phyloP scores from a whole-genome alignment of 2,888 invertebrate species.

The Ornithoptera alexandrae region DNA sequence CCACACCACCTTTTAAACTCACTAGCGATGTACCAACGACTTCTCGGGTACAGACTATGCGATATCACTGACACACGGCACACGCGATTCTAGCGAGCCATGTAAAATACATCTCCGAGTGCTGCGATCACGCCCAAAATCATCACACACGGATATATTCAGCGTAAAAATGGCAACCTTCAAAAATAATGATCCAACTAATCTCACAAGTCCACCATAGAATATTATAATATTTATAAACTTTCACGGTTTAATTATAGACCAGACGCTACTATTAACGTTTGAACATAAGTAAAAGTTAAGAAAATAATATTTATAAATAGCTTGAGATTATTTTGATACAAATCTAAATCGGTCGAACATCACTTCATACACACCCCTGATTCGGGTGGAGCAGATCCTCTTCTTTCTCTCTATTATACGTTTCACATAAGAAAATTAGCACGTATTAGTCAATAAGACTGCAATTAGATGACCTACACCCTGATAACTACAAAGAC shows the following conservation, averaged over 20 bases:
- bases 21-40: conserved; percentile 34
- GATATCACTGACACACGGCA: conserved; percentile 27
- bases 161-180: conserved; percentile 79
- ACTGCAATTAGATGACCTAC: conserved; percentile 78
- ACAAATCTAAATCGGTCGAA: conserved; percentile 76
- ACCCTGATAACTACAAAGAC: conserved; percentile 80
- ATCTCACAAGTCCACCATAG: conserved; percentile 67
- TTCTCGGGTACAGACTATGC: conserved; percentile 31
- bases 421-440: conserved; percentile 67
- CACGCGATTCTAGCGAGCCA: conserved; percentile 18
- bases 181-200: conserved; percentile 64
- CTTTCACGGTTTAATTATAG: conserved; percentile 78
- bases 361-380: conserved; percentile 78
- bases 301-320: conserved; percentile 81
- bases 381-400: conserved; percentile 73
- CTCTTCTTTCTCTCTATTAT: conserved; percentile 69
- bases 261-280: conserved; percentile 79
- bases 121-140: conserved; percentile 65
- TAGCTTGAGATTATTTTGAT: conserved; percentile 80
- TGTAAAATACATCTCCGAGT: conserved; percentile 21
- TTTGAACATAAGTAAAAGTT: conserved; percentile 80
- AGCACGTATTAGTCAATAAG: conserved; percentile 69
- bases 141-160: conserved; percentile 66
- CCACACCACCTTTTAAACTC: conserved; percentile 45
- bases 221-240: conserved; percentile 79